Evolutionary conservation across 37 sponge, comb jelly and placozoan species (phyloP).

Genomic region (Spongilla lacustris): DNA sequence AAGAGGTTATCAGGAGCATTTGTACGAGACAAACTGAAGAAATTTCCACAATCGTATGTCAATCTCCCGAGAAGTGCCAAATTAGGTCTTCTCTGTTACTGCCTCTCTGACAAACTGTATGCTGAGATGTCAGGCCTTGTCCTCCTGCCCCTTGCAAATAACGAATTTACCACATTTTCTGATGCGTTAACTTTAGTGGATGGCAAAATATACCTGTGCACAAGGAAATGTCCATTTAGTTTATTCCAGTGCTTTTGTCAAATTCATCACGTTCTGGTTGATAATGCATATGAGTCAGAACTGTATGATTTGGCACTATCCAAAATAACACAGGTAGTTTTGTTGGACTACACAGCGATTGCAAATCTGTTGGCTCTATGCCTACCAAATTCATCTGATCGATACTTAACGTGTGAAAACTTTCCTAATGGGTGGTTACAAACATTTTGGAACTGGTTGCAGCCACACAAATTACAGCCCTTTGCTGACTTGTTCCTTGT

Average conservation of each 20-base stretch:
- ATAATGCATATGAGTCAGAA: not conserved
- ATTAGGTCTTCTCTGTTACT: conserved; percentile 37
- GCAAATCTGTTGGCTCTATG: not conserved
- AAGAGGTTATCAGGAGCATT: conserved; percentile 21
- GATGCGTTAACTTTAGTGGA: too few relatives aligned
- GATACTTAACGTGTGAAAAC: too few relatives aligned
- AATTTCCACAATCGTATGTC: not conserved
- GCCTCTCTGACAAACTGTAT: conserved; percentile 35
- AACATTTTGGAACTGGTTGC: conserved; percentile 41
- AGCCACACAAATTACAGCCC: not conserved
- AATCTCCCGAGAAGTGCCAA: conserved; percentile 12
- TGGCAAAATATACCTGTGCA: conserved; percentile 36
- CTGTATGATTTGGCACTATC: conserved; percentile 16
- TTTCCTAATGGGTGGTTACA: conserved; percentile 17
- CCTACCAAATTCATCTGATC: not conserved
- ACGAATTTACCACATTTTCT: conserved; percentile 30
- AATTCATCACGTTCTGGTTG: conserved; percentile 10
- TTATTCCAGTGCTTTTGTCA: conserved; percentile 17
- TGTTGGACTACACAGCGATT: not conserved
- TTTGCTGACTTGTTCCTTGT: conserved; percentile 13
- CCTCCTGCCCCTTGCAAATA: conserved; percentile 48
- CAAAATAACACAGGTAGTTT: conserved; percentile 3
- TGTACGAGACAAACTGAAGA: not conserved
- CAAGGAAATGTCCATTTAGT: not conserved
- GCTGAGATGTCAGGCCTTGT: not conserved